Evolutionary conservation across 2,888 invertebrate species (phyloP).

Genomic region (Argyresthia albistria): DNA sequence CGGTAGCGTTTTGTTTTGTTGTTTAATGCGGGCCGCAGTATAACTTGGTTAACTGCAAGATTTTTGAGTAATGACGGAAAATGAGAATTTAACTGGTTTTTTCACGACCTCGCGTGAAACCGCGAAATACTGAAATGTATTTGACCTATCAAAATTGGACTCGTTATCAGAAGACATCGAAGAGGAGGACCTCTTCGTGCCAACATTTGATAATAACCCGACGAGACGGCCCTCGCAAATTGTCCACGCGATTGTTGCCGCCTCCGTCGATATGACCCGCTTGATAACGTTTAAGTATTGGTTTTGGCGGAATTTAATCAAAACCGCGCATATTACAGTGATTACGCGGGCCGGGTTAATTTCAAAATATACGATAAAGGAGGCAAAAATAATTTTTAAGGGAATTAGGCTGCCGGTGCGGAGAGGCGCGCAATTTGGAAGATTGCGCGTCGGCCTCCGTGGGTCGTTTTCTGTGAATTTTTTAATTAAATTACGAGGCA

Average conservation of each 20-base stretch:
- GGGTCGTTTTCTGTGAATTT: constrained; percentile 66
- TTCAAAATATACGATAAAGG: constrained; percentile 64
- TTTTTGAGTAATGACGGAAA: too few species aligned
- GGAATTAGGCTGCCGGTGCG: constrained; percentile 61
- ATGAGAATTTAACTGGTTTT: too few species aligned
- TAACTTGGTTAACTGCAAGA: too few species aligned
- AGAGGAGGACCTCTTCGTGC: constrained; percentile 24
- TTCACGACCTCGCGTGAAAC: too few species aligned
- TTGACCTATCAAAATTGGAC: constrained; percentile 2
- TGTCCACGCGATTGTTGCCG: constrained; percentile 20
- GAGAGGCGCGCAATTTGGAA: constrained; percentile 54
- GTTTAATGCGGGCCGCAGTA: too few species aligned
- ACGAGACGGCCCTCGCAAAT: constrained; percentile 21
- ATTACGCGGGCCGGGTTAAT: constrained; percentile 54
- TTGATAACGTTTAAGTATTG: constrained; percentile 65
- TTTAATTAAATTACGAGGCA: constrained; percentile 68
- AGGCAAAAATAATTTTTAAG: constrained; percentile 63
- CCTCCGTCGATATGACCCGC: constrained; percentile 27
- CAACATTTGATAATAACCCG: constrained; percentile 11
- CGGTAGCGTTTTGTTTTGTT: background rate
- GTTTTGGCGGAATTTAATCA: constrained; percentile 66
- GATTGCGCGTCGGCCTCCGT: constrained; percentile 43
- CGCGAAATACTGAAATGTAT: too few species aligned
- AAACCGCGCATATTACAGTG: constrained; percentile 54
- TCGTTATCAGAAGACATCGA: constrained; percentile 24